These are phyloP conservation scores for Psophia crepitans DNA, from an alignment of 2,113 vertebrate genomes.

Conservation along the genomic window DNA sequence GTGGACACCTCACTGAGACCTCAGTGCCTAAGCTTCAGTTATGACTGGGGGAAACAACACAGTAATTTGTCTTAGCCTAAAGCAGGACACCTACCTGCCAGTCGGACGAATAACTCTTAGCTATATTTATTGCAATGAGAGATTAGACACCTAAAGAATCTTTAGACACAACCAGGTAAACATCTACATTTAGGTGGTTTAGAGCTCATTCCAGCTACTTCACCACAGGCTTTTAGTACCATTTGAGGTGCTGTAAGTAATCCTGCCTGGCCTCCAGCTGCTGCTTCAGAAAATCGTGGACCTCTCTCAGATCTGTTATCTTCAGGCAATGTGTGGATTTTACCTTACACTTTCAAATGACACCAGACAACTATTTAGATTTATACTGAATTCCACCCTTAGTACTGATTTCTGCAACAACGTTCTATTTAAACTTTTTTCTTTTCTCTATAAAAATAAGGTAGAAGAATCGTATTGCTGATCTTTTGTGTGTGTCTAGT, in stretches of 20 bases:
- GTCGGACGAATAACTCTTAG: neutral
- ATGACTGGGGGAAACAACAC: neutral
- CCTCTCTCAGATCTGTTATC: neutral
- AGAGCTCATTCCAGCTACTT: neutral
- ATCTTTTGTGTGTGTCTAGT: neutral
- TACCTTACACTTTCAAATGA: neutral
- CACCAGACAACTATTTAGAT: neutral
- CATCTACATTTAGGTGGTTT: neutral
- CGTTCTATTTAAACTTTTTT: neutral
- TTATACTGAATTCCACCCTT: neutral
- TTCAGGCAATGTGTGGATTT: neutral
- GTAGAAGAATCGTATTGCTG: rapidly evolving
- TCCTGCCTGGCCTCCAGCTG: neutral
- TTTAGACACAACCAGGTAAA: neutral
- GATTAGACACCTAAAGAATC: neutral
- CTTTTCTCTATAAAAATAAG: neutral
- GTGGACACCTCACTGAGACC: neutral
- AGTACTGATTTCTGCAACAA: neutral
- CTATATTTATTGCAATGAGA: neutral
- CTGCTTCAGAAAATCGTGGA: neutral
- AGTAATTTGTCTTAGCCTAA: neutral
- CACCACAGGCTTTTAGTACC: neutral
- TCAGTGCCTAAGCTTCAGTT: neutral
- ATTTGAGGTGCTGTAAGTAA: neutral
- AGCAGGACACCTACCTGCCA: neutral